Evolutionary conservation across 2,888 invertebrate species (phyloP).

Genomic region (Sinopyrophorus schimmeli): DNA sequence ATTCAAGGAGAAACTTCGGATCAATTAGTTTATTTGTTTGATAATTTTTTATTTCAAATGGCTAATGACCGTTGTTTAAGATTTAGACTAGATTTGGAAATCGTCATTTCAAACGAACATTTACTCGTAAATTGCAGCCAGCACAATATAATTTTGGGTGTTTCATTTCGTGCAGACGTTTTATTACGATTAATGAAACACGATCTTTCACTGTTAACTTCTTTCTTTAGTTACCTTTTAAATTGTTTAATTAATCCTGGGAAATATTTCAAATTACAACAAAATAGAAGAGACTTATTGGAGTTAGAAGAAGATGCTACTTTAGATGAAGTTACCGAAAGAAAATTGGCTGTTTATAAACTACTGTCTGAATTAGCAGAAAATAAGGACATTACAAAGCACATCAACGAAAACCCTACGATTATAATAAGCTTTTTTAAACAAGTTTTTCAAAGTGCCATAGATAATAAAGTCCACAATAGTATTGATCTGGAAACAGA

Average conservation of each 20-base stretch:
- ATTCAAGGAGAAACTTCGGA: conserved; percentile 34
- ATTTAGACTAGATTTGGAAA: conserved; percentile 42
- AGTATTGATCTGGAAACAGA: conserved; percentile 40
- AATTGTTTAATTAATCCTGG: conserved; percentile 45
- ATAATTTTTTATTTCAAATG: conserved; percentile 49
- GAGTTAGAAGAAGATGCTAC: conserved; percentile 52
- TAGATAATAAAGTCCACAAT: conserved; percentile 40
- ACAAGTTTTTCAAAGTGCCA: conserved; percentile 50
- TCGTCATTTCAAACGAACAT: conserved; percentile 38
- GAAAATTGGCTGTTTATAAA: conserved; percentile 58
- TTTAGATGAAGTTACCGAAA: conserved; percentile 44
- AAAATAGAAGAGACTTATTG: conserved; percentile 49
- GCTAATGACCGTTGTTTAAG: conserved; percentile 32
- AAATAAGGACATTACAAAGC: conserved; percentile 54
- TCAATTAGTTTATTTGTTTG: conserved; percentile 42
- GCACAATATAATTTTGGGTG: conserved; percentile 32
- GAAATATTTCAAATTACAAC: conserved; percentile 42
- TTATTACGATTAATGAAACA: conserved; percentile 48
- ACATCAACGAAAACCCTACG: conserved; percentile 56
- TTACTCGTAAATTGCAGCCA: conserved; percentile 36
- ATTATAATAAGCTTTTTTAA: conserved; percentile 58
- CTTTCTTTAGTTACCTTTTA: conserved; percentile 54
- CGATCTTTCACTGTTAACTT: conserved; percentile 42
- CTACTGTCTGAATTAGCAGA: conserved; percentile 59
- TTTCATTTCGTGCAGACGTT: conserved; percentile 47